A percentile compares a stretch with the other conserved stretches of the same genome.
Evolutionary conservation across 2,888 invertebrate species (phyloP).

Genomic region (Syritta pipiens): DNA sequence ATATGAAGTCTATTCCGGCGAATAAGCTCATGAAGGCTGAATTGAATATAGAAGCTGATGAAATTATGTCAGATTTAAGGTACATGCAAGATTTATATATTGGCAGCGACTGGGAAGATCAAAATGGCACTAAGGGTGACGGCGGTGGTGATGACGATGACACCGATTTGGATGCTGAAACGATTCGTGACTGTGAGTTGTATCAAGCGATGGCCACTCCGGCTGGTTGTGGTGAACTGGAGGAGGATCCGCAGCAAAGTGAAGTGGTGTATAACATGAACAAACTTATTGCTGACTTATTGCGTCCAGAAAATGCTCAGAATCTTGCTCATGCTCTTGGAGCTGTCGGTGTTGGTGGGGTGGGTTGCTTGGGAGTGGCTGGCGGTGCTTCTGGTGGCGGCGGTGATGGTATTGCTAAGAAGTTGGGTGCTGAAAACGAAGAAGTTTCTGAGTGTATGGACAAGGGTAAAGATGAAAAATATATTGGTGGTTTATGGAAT

Average conservation of each 20-base stretch:
- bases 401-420: slow-evolving; percentile 36
- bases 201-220: slow-evolving; percentile 53
- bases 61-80: slow-evolving; percentile 76
- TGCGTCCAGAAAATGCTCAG: slow-evolving; percentile 74
- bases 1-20: slow-evolving; percentile 74
- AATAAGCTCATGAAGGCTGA: slow-evolving; percentile 75
- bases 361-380: slow-evolving; percentile 44
- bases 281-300: slow-evolving; percentile 74
- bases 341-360: slow-evolving; percentile 46
- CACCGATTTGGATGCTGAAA: slow-evolving; percentile 69
- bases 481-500: slow-evolving; percentile 70
- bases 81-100: slow-evolving; percentile 77
- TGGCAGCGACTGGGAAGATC: slow-evolving; percentile 70
- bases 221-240: slow-evolving; percentile 48
- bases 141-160: slow-evolving; percentile 59
- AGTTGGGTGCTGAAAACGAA: slow-evolving; percentile 15
- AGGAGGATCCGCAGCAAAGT: slow-evolving; percentile 66
- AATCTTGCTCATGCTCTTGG: slow-evolving; percentile 70
- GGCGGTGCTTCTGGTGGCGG: slow-evolving; percentile 24
- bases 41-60: slow-evolving; percentile 74
- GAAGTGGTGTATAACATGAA: slow-evolving; percentile 73
- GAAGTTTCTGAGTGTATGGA: background rate
- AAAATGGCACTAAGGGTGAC: slow-evolving; percentile 57
- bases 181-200: slow-evolving; percentile 68
- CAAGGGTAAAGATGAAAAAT: slow-evolving; percentile 51